phyloP scores from a whole-genome alignment of 2,888 invertebrate species.

The Hyalella azteca region DNA sequence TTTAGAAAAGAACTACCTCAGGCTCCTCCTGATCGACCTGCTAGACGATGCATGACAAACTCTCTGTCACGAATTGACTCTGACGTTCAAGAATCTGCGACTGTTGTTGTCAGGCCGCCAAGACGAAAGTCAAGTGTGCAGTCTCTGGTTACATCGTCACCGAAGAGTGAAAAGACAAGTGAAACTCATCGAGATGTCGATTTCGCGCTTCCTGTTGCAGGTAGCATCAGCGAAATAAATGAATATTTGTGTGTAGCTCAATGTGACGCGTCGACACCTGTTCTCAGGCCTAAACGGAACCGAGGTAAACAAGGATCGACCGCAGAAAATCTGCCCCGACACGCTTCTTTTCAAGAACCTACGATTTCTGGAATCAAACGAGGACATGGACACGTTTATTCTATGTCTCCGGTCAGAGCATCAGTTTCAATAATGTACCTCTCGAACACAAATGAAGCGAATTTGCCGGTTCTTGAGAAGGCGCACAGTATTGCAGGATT shows the following conservation, averaged over 20 bases:
- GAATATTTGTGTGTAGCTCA: too few relatives aligned
- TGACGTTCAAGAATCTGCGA: background rate
- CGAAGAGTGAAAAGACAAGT: background rate
- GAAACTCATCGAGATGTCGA: too few relatives aligned
- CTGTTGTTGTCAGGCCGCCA: background rate
- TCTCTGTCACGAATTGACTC: background rate
- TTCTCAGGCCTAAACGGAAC: background rate
- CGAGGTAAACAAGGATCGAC: background rate
- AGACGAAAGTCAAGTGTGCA: background rate
- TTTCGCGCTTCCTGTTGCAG: too few relatives aligned
- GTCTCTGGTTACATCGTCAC: background rate
- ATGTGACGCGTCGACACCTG: background rate
- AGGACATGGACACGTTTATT: background rate
- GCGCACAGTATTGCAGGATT: constrained; percentile 6
- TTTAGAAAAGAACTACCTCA: background rate
- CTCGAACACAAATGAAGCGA: background rate
- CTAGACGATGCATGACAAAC: background rate
- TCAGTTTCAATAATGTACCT: background rate
- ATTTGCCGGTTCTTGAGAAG: background rate
- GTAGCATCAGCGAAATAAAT: too few relatives aligned
- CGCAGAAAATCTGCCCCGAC: background rate
- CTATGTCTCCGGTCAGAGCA: background rate
- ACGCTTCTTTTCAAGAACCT: background rate
- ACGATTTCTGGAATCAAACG: background rate
- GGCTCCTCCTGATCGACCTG: background rate